These are phyloP conservation scores for Whitmania pigra DNA, from an alignment of 1,140 invertebrate species.

Conservation along the genomic window DNA sequence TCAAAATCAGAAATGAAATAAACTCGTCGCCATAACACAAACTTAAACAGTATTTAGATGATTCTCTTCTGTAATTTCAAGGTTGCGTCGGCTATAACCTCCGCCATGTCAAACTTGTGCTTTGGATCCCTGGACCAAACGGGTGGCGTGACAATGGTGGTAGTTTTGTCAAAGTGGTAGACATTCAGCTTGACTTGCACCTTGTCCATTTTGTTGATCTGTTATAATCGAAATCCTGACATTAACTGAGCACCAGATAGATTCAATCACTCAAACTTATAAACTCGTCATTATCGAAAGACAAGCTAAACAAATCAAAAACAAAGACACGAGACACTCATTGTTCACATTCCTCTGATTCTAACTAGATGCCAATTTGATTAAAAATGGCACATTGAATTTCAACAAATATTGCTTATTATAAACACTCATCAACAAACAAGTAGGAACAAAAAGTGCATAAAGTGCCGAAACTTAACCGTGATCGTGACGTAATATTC, in stretches of 20 bases:
- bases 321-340: no score
- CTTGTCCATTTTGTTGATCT: slow-evolving; percentile 4
- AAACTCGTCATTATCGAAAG: neutral
- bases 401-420: no score
- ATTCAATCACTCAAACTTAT: no score
- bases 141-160: neutral
- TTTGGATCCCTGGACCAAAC: slow-evolving; percentile 5
- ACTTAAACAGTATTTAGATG: no score
- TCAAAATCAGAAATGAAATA: no score
- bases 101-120: neutral
- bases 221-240: neutral
- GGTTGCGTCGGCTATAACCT: neutral
- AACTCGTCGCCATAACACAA: no score
- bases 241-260: no score
- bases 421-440: no score
- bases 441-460: no score
- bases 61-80: neutral
- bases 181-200: neutral
- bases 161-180: neutral
- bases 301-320: neutral
- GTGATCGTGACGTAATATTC: neutral
- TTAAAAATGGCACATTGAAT: no score
- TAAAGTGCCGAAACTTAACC: neutral
- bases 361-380: no score
- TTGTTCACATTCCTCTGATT: no score